These are phyloP conservation scores for Yasuhikotakia modesta DNA, from an alignment of 2,797 vertebrate genomes.

Conservation along the genomic window DNA sequence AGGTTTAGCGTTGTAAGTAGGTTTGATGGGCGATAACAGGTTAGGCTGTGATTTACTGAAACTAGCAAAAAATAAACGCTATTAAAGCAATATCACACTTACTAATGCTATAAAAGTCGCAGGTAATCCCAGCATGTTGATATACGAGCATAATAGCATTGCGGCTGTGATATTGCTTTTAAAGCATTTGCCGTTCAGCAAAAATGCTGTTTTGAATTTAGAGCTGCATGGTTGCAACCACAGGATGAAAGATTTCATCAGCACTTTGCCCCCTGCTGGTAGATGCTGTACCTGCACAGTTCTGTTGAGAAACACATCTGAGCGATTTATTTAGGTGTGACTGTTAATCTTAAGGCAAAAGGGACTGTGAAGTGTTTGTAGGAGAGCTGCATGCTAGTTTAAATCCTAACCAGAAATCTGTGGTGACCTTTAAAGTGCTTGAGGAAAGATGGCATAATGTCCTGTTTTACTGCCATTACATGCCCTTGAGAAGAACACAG, in stretches of 20 bases:
- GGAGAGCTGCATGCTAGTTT: not conserved
- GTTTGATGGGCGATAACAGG: not conserved
- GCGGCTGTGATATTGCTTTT: not conserved
- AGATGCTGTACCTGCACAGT: not conserved
- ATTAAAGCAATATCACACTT: not conserved
- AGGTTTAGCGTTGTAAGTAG: not conserved
- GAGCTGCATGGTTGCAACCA: no score
- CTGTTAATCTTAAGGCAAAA: no score
- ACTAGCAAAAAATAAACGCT: not conserved
- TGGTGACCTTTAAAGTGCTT: not conserved
- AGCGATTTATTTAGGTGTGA: no score
- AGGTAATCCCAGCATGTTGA: not conserved
- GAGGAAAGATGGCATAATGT: not conserved
- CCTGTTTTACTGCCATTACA: not conserved
- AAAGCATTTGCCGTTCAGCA: not conserved
- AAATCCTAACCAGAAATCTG: not conserved
- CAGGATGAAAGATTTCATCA: no score
- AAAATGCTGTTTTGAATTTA: not conserved
- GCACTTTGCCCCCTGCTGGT: not conserved
- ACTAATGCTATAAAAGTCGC: not conserved
- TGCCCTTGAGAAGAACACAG: not conserved
- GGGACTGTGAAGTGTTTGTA: no score
- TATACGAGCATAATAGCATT: not conserved
- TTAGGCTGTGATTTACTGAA: not conserved
- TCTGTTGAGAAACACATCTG: no score